Evolutionary conservation across 2,113 vertebrate genomes (phyloP).

Genomic region (Pteronura brasiliensis): DNA sequence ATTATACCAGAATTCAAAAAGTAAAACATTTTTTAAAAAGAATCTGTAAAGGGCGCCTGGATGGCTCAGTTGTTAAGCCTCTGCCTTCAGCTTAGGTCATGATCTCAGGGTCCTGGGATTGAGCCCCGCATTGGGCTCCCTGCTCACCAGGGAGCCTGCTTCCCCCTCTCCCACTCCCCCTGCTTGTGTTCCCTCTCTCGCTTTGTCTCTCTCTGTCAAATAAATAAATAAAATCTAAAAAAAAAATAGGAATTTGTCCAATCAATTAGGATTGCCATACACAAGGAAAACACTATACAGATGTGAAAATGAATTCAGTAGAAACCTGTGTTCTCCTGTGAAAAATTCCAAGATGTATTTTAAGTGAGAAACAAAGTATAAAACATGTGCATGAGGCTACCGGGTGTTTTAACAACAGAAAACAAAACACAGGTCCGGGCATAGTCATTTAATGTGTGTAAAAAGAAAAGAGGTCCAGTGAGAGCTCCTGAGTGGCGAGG

Average conservation of each 20-base stretch:
- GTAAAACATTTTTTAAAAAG: not conserved
- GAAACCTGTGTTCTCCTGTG: not conserved
- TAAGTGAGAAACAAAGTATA: not conserved
- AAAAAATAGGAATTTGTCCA: not conserved
- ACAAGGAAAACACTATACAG: not conserved
- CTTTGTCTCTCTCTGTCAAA: too few species aligned
- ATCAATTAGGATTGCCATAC: not conserved
- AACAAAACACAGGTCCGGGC: too few species aligned
- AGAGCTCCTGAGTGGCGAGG: not conserved
- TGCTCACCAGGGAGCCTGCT: too few species aligned
- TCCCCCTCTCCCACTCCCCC: too few species aligned
- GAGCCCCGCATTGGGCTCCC: too few species aligned
- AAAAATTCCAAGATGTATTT: not conserved
- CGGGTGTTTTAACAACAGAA: not conserved
- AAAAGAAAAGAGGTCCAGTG: not conserved
- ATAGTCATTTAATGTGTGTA: accelerated
- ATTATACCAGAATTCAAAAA: not conserved
- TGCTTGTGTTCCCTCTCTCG: too few species aligned
- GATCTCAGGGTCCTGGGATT: too few species aligned
- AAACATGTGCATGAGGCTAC: not conserved
- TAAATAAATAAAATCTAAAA: too few species aligned
- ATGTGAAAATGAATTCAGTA: not conserved
- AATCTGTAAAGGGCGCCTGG: not conserved
- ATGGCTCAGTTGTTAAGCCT: too few species aligned
- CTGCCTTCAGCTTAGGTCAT: too few species aligned